Percentiles rank a stretch among this genome's conserved stretches.
Conservation (phyloP, 2,113 vertebrate species). For the Eurypyga helias region DNA sequence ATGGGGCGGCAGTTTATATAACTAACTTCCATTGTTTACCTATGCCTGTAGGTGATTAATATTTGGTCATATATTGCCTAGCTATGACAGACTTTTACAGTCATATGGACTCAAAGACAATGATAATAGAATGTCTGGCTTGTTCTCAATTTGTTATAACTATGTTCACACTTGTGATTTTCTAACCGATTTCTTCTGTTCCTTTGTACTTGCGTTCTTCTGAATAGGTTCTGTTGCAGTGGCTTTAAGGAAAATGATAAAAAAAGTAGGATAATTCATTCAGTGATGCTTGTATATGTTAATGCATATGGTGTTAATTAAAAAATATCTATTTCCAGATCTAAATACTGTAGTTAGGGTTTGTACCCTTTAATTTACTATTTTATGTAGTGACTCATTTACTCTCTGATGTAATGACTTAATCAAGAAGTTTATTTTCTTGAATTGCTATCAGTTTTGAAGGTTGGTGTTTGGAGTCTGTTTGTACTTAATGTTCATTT, state of each 20-base stretch:
- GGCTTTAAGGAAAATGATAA: not conserved
- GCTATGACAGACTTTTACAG: not conserved
- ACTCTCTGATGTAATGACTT: not conserved
- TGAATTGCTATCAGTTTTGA: not conserved
- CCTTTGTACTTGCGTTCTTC: not conserved
- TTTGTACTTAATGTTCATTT: not conserved
- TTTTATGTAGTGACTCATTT: not conserved
- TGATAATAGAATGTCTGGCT: not conserved
- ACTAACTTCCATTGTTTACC: not conserved
- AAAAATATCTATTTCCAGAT: not conserved
- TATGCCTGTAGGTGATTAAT: not conserved
- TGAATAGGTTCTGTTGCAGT: not conserved
- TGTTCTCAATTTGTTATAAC: not conserved
- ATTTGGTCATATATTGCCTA: not conserved
- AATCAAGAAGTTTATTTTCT: not conserved
- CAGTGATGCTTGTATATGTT: not conserved
- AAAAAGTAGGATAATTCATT: not conserved
- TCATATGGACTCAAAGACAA: not conserved
- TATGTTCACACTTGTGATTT: not conserved
- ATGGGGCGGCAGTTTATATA: not conserved
- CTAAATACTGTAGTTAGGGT: not conserved
- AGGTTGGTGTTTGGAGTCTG: not conserved
- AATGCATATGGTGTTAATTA: too few species aligned
- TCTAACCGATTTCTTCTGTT: not conserved
- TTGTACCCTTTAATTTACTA: not conserved